Evolutionary conservation across 2,888 invertebrate species (phyloP), one percentile per base, ranked within the genome.

Genomic region (Meghimatium bilineatum): DNA sequence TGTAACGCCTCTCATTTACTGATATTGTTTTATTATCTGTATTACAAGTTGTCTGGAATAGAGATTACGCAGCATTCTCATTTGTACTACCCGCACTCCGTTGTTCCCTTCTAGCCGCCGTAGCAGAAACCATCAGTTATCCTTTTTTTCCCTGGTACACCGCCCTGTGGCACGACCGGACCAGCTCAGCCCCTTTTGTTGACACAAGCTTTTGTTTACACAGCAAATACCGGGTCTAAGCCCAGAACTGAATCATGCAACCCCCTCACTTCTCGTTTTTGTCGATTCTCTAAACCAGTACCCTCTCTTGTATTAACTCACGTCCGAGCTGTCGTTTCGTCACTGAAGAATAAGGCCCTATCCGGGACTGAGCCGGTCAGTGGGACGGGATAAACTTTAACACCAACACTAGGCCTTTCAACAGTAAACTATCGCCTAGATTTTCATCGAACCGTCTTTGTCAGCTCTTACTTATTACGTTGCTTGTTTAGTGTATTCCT

Each of bases 171-270:
- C 44, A 44, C 29, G 38, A 78, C 29, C 66, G 78, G 67, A 66
- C 63, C 81, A 74, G 80, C 44, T 26, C 66, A 78, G 44, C 56
- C 81, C 36, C 56, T 36, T 60, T 69, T 81, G 63, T 81, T 81
- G 81, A 81, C 81, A 63, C 74, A 63, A 56, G 74, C 72, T 72
- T 66, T 72, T 81, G 81, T 81, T 81, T 52, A 81, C 81, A 56
- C 44, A 23, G 81, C 63, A 81, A 81, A 81, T 60, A 81, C 69
- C 29, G 74, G 63, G 49, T 38, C 56, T 72, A 72, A 69, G 71
- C 71, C 38, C 63, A 52, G 38, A 72, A 52, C 74, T 72, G 29
- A 60, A 17, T 60, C 60, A 36, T 29, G 38, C 29, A 29, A n/a
- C 71, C n/a, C 38, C 38, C 71, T 56, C 71, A 56, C 71, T 26